Conservation (phyloP, 2,113 vertebrate genomes). For the Brachypteracias leptosomus region DNA sequence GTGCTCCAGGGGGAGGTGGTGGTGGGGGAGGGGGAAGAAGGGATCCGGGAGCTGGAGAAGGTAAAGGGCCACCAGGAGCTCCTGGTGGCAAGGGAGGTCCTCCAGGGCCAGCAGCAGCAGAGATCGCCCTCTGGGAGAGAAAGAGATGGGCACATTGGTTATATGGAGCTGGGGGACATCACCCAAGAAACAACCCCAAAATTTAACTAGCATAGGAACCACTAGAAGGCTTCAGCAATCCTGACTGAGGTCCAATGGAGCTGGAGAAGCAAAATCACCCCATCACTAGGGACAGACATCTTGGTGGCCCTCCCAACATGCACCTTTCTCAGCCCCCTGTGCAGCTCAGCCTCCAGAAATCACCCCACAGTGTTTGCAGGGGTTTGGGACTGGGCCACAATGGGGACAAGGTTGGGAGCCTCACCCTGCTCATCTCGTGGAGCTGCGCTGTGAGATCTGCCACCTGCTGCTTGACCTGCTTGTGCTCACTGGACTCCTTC, state of each 20-base stretch:
- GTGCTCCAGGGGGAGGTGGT: constrained; percentile 87
- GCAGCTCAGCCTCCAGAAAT: background rate
- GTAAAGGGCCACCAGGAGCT: constrained; percentile 84
- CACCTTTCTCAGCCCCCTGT: background rate
- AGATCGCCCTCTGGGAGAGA: constrained; percentile 80
- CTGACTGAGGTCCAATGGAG: background rate
- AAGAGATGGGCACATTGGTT: background rate
- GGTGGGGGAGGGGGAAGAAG: constrained; percentile 82
- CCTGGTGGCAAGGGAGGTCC: constrained; percentile 72
- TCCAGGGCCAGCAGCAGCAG: constrained; percentile 80
- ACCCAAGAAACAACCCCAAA: background rate
- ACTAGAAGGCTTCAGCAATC: background rate
- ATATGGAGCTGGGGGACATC: background rate
- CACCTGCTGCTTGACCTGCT: constrained; percentile 95
- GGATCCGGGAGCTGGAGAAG: constrained; percentile 63
- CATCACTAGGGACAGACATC: background rate
- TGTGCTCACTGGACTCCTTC: constrained; percentile 91
- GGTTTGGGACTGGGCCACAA: background rate
- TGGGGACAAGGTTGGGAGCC: background rate
- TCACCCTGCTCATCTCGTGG: constrained; percentile 90
- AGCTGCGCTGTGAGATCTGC: constrained; percentile 85
- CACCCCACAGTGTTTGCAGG: background rate
- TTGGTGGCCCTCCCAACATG: background rate
- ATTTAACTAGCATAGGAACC: background rate
- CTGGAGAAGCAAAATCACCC: background rate